Evolutionary conservation across 2,797 vertebrate genomes (phyloP), one percentile per base, ranked within the genome.

Genomic region (Spondyliosoma cantharus): DNA sequence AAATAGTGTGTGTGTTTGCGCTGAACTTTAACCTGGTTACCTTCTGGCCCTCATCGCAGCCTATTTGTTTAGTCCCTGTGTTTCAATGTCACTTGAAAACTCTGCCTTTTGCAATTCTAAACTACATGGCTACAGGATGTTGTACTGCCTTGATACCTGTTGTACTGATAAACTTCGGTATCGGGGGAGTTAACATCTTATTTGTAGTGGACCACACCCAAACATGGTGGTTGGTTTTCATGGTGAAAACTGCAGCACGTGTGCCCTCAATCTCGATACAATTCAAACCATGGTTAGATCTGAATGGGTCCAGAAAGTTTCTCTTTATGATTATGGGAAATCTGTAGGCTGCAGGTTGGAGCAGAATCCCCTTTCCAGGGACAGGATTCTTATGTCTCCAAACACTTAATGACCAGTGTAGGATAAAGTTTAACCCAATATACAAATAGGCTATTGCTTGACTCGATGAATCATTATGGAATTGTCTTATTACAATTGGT

Each of bases 151-250:
- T 1, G 3, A 29, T 49, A 45, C 32, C 25, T 32, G 5, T 2
- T 67, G 29, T 63, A 14, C 22, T 15, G 13, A 50, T 27, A 74
- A 20, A 17, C 58, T 7, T 15, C 7, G 20, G 72, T 79, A 68
- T 82, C 73, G 2, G 53, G 13, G 13, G 4, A 74, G 19, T 74
- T 71, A 67, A 8, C 70, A 58, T 20, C 14, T 22, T 14, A 3
- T 32, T 43, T 50, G 66, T 49, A 48, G 52, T 27, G 20, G 53
- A 56, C 25, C 57, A 37, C 42, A 56, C 37, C 74, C 56, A 76
- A 75, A 83, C 43, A n/a, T n/a, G n/a, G n/a, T n/a, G n/a, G n/a
- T n/a, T 24, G 17, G 29, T 54, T 37, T 49, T 59, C 19, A 50
- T 12, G 17, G 48, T 37, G 27, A 56, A 42, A 43, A 52, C 20